Base-by-base conservation (phyloP, 2,888 invertebrate species). In the Caenorhabditis macrosperma region DNA sequence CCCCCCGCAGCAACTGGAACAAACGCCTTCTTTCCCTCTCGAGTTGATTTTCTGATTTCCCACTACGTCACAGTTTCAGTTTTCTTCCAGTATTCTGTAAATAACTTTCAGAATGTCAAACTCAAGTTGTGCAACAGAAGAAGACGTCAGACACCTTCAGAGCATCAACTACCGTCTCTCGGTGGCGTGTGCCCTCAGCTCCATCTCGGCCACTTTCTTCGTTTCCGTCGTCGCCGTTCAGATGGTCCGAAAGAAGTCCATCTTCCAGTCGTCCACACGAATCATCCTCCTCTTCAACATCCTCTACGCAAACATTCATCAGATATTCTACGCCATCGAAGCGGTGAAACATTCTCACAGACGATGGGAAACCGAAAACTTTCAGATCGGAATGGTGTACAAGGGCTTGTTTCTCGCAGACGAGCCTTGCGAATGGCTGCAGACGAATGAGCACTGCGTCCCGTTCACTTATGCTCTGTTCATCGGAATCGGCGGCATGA, bases 201-300 rank as follows among this genome's bases (percentile, higher is more conserved):
- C 38, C 24, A 38, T 57, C 12, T 1, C 15, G 1, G 57, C 57
- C 38, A 57, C 57, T 9, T 57, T 57, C 15, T 38, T 30, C 35
- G 55, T 63, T 1, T 63, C 72, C 7, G 20, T 57, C 15, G 6
- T 48, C 2, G 72, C 72, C 1, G 28, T 72, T 4, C 55, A 44
- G 4, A 24, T 72, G 35, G 28, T 63, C 10, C 57, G 35, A 10
- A 55, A 35, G 7, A 69, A 72, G 20, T 72, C 72, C 6, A 63
- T 72, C 15, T 72, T 72, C 33, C 72, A 72, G 38, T 72, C 55
- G 20, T 72, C 72, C 24, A 72, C 72, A 1, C 30, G 48, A 48
- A 55, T 63, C 35, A 35, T 72, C 6, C 12, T 72, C 0, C 26
- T 63, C 17, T 63, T 63, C 55, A 72, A 57, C 15, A 9, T 72